phyloP scores from a whole-genome alignment of 2,888 invertebrate genomes.

The Bedellia somnulentella region DNA sequence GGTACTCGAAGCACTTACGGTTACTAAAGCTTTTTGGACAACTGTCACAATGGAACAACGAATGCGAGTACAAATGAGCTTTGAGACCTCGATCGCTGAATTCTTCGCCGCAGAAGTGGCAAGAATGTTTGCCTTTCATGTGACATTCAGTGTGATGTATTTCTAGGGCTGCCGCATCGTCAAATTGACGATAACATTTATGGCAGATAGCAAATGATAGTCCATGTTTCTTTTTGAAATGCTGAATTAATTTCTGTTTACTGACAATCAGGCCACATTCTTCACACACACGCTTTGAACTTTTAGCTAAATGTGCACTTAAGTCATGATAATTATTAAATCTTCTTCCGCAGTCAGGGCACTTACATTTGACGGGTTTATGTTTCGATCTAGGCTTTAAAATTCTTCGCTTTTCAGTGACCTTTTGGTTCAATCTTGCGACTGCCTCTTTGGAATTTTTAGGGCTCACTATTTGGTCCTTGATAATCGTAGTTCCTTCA shows the following conservation, averaged over 20 bases:
- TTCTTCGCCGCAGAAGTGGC: constrained; percentile 24
- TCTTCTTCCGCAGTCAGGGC: constrained; percentile 25
- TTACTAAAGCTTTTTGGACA: constrained; percentile 33
- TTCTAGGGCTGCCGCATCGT: constrained; percentile 10
- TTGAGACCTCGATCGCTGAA: constrained; percentile 27
- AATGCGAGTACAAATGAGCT: constrained; percentile 30
- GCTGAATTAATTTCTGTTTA: constrained; percentile 21
- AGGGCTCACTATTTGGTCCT: constrained; percentile 15
- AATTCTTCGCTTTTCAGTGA: constrained; percentile 3
- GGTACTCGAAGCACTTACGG: constrained; percentile 28
- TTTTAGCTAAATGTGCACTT: constrained; percentile 27
- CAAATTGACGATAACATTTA: constrained; percentile 24
- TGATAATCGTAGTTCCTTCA: constrained; percentile 15
- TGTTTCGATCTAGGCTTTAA: constrained; percentile 4
- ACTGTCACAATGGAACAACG: constrained; percentile 24
- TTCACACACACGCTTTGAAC: constrained; percentile 21
- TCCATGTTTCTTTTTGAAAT: constrained; percentile 20
- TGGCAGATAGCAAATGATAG: constrained; percentile 16
- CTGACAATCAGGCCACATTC: constrained; percentile 20
- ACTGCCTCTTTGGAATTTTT: constrained; percentile 14
- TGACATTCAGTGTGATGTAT: constrained; percentile 19
- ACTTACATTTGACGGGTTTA: constrained; percentile 12
- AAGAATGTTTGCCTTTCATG: constrained; percentile 14
- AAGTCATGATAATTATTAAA: constrained; percentile 19
- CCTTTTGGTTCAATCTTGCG: constrained; percentile 14